phyloP scores from a whole-genome alignment of 2,113 vertebrate species.

The Triplophysa tibetana region DNA sequence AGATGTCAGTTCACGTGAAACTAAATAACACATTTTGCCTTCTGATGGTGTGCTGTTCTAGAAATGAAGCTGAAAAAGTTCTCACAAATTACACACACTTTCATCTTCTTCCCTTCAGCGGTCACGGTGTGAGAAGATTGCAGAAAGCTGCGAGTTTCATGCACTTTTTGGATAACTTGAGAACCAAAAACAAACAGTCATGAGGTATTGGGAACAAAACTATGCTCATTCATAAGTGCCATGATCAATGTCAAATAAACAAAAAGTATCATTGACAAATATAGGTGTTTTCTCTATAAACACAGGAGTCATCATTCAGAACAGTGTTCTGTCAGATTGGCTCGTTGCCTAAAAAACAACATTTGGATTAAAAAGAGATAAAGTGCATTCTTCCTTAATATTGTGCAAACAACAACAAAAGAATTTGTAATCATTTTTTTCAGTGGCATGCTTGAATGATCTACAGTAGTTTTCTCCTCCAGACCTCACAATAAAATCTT shows the following conservation, averaged over 20 bases:
- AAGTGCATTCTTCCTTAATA: conserved; percentile 57
- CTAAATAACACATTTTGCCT: conserved; percentile 19
- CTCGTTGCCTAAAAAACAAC: conserved; percentile 2
- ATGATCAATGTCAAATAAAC: neutral
- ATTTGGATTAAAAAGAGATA: conserved; percentile 50
- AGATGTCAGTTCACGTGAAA: conserved; percentile 51
- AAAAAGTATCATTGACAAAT: neutral
- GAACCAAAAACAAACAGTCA: conserved; percentile 11
- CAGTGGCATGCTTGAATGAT: conserved; percentile 13
- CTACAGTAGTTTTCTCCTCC: neutral
- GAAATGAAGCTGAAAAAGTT: neutral
- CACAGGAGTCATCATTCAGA: conserved; percentile 6
- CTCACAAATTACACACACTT: neutral
- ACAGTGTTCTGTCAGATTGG: neutral
- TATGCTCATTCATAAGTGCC: neutral
- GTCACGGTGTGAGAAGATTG: neutral
- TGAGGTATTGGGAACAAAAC: conserved; percentile 6
- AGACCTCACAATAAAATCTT: neutral
- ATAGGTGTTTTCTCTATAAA: neutral
- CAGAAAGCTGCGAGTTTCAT: neutral
- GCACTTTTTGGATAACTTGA: neutral
- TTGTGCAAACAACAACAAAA: conserved; percentile 52
- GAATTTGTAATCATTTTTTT: conserved; percentile 34
- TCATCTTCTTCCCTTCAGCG: neutral
- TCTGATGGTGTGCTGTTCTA: neutral